Percentiles rank a stretch among this genome's conserved stretches.
Evolutionary conservation across 1,140 invertebrate species (phyloP).

Genomic region (Drosophila sproati): DNA sequence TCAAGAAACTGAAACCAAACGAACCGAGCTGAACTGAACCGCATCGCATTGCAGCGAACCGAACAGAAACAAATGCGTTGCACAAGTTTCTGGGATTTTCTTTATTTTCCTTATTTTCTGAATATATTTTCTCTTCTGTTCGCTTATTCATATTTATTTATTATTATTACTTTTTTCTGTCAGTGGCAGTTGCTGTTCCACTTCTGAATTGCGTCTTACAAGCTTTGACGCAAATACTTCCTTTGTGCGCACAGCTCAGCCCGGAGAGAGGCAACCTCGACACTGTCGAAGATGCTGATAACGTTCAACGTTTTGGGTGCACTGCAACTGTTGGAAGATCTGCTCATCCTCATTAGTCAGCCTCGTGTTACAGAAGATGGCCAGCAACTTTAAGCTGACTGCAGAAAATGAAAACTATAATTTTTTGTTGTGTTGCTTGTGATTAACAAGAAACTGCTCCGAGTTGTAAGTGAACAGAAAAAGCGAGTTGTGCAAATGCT

Average conservation of each 20-base stretch:
- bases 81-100: constrained; percentile 14
- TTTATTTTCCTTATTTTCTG: constrained; percentile 5
- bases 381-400: too few relatives aligned
- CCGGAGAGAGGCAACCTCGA: constrained; percentile 26
- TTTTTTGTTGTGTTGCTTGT: too few relatives aligned
- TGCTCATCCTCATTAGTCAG: background rate
- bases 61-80: constrained; percentile 32
- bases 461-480: too few relatives aligned
- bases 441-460: too few relatives aligned
- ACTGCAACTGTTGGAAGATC: constrained; percentile 5
- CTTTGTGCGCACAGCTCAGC: constrained; percentile 14
- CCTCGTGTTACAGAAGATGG: too few relatives aligned
- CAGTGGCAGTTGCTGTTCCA: constrained; percentile 6
- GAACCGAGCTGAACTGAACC: constrained; percentile 18
- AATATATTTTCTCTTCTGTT: background rate
- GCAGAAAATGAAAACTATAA: too few relatives aligned
- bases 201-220: constrained; percentile 36
- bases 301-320: background rate
- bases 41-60: constrained; percentile 26
- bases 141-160: background rate
- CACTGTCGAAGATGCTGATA: background rate
- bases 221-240: constrained; percentile 43
- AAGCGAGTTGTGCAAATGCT: too few relatives aligned
- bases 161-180: background rate
- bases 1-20: constrained; percentile 29